Evolutionary conservation across 2,113 vertebrate genomes (phyloP).

Genomic region (Climacteris rufus): DNA sequence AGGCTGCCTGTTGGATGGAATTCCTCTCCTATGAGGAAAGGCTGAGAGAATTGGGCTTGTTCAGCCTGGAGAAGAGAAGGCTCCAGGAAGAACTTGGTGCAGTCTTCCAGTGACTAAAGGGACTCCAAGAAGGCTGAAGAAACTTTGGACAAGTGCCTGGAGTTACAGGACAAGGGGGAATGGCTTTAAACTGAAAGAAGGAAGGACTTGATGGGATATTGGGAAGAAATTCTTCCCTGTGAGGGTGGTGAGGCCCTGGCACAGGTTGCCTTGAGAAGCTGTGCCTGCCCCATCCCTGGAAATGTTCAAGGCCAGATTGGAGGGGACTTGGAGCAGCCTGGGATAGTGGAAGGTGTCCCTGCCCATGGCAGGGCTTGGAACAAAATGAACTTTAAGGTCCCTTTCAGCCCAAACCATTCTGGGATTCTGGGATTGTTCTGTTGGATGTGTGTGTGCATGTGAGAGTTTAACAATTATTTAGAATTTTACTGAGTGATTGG

Average conservation of each 20-base stretch:
- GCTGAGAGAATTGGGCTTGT: background rate
- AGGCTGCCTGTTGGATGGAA: background rate
- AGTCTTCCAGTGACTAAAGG: background rate
- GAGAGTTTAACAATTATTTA: background rate
- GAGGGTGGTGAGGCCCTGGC: rapidly evolving
- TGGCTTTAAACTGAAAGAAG: background rate
- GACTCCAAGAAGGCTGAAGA: background rate
- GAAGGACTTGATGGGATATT: background rate
- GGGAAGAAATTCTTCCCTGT: background rate
- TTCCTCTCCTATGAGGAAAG: background rate
- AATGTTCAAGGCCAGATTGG: background rate
- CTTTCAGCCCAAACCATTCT: background rate
- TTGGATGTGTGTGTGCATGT: rapidly evolving
- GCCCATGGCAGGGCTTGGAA: too few relatives aligned
- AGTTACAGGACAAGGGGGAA: background rate
- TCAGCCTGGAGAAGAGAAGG: background rate
- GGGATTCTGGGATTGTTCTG: too few relatives aligned
- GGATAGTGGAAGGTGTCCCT: background rate
- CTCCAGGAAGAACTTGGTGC: background rate
- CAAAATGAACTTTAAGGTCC: rapidly evolving
- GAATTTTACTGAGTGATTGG: background rate
- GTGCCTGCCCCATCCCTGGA: background rate
- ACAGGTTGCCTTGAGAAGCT: background rate
- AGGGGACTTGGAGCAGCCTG: rapidly evolving
- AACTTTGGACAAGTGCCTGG: background rate